Base-by-base conservation (phyloP, 2,797 vertebrate species). In the Pteronotus mesoamericanus region DNA sequence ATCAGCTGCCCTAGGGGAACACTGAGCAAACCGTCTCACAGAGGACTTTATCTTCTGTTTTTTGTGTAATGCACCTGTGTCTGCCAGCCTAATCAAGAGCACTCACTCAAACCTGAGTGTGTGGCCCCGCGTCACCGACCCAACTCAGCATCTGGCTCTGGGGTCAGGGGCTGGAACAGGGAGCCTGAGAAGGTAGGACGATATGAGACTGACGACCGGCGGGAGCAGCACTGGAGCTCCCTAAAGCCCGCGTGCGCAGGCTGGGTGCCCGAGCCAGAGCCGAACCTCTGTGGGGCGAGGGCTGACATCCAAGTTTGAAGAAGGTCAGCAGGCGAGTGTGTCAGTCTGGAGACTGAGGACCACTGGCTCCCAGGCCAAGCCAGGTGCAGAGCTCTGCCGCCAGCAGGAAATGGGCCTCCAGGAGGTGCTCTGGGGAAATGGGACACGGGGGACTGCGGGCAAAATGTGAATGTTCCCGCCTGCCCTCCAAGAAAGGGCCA, bases 121-220 rank as follows among this genome's bases (percentile, higher is more conserved):
- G 34, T 6, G 14, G 21, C 24, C 55, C 61, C 7, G 24, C 19
- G n/a, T 26, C 14, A 86, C 89, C 0, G 14, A 32, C 9, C 19
- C 6, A 0, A 0, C 18, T 6, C 26, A 1, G n/a, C 0, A 9
- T 22, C 32, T 0, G 29, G 39, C 29, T 15, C 2, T 0, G 9
- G n/a, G 46, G 32, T 16, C 3, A 1, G 3, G 59, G 21, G 69
- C 2, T 26, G 11, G 15, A 10, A 55, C 6, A 4, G 26, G 66
- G 34, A 51, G 75, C 26, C 2, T 4, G 8, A 14, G 57, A 44
- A 7, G 44, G 37, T 5, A 7, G 39, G 78, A 61, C 6, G 14
- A 39, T 6, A 1, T 42, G 29, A 71, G 32, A 34, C 32, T 1
- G 3, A 29, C 10, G 37, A 29, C 39, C 22, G 2, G 34, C 29